phyloP scores from a whole-genome alignment of 2,113 vertebrate species.

The Pelecanus crispus region DNA sequence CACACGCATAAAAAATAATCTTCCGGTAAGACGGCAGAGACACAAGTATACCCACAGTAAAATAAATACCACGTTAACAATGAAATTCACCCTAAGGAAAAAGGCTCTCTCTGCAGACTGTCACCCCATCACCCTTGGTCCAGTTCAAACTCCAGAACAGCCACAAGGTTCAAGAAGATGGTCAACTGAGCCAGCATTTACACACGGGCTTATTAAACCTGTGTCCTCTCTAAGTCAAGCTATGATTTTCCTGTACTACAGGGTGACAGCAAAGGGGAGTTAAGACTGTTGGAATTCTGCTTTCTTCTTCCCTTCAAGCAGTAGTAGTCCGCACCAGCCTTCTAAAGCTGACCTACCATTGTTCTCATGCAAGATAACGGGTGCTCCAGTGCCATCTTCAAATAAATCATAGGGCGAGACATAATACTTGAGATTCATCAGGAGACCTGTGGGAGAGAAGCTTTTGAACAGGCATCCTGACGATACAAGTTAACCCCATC shows the following conservation, averaged over 20 bases:
- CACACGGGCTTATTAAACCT: background rate
- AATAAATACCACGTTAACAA: fast-evolving
- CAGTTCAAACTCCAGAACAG: background rate
- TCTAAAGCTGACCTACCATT: constrained; percentile 64
- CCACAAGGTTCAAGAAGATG: background rate
- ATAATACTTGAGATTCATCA: constrained; percentile 95
- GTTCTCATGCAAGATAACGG: constrained; percentile 82
- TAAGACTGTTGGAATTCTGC: background rate
- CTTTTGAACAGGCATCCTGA: background rate
- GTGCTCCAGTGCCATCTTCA: constrained; percentile 84
- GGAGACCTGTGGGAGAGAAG: constrained; percentile 76
- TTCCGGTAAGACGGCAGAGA: background rate
- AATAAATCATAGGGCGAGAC: constrained; percentile 94
- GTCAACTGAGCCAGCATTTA: background rate
- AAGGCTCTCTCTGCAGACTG: background rate
- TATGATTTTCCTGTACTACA: background rate
- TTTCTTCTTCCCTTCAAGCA: background rate
- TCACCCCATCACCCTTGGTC: fast-evolving
- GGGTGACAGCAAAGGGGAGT: background rate
- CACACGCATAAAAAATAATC: background rate
- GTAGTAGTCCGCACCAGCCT: background rate
- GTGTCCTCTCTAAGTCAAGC: fast-evolving
- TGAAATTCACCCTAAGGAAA: background rate
- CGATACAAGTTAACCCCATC: fast-evolving
- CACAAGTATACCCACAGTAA: background rate